A percentile compares a stretch with the other conserved stretches of the same genome.
These are phyloP conservation scores for Sarcophaga carnaria DNA, from an alignment of 2,888 invertebrate genomes.

Conservation along the genomic window DNA sequence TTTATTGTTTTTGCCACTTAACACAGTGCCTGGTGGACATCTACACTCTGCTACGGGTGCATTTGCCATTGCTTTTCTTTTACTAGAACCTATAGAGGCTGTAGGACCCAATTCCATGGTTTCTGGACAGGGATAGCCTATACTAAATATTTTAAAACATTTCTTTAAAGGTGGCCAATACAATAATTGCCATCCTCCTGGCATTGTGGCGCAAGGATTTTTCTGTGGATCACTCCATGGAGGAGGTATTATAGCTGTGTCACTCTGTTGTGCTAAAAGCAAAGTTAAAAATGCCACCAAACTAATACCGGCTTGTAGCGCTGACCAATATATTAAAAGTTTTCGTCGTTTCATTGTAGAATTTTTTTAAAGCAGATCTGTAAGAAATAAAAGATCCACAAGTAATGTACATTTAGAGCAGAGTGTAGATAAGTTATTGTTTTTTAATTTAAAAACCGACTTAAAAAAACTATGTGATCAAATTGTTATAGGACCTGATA, in stretches of 20 bases:
- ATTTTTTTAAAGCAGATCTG: not conserved
- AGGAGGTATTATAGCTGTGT: slow-evolving; percentile 87
- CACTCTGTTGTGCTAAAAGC: slow-evolving; percentile 69
- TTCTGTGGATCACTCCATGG: slow-evolving; percentile 92
- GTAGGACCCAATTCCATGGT: slow-evolving; percentile 91
- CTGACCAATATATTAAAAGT: slow-evolving; percentile 74
- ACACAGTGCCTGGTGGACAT: slow-evolving; percentile 91
- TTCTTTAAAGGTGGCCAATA: slow-evolving; percentile 92
- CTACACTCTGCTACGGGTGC: slow-evolving; percentile 89
- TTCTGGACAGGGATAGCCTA: slow-evolving; percentile 91
- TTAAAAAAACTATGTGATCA: no score
- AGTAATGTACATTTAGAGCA: no score
- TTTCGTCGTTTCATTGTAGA: slow-evolving; percentile 76
- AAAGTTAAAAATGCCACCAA: slow-evolving; percentile 73
- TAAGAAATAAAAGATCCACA: no score
- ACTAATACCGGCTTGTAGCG: slow-evolving; percentile 75
- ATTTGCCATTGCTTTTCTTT: slow-evolving; percentile 82
- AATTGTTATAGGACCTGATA: no score
- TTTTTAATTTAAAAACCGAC: no score
- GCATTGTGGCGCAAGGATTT: slow-evolving; percentile 91
- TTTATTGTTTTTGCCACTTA: slow-evolving; percentile 86
- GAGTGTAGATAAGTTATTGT: no score
- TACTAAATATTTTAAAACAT: slow-evolving; percentile 94
- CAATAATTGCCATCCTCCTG: slow-evolving; percentile 92
- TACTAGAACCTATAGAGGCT: slow-evolving; percentile 73